phyloP scores from a whole-genome alignment of 2,888 invertebrate genomes.

The Calameuta filiformis region DNA sequence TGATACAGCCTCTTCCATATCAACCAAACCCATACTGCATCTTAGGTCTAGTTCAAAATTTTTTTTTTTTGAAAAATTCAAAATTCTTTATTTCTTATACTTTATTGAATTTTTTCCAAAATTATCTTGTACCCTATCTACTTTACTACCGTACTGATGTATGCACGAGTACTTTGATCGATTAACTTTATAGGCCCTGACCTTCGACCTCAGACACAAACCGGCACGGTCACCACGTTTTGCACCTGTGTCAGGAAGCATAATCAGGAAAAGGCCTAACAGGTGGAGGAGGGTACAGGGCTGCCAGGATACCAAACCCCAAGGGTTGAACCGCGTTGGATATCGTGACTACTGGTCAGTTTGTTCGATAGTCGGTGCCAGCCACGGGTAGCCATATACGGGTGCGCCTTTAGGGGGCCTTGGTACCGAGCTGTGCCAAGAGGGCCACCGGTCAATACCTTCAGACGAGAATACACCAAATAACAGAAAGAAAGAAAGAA shows the following conservation, averaged over 20 bases:
- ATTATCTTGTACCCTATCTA: not conserved
- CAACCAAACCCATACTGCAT: not conserved
- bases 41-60: not conserved
- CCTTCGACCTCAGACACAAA: not conserved
- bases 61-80: too few relatives aligned
- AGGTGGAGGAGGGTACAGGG: conserved; percentile 35
- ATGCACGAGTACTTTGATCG: not conserved
- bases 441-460: conserved; percentile 66
- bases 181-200: not conserved
- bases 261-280: conserved; percentile 21
- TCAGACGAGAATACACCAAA: conserved; percentile 35
- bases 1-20: not conserved
- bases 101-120: not conserved
- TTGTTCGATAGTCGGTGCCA: conserved; percentile 67
- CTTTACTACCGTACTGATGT: not conserved
- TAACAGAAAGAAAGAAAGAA: not conserved
- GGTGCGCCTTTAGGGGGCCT: conserved; percentile 53
- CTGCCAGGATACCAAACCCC: not conserved
- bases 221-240: not conserved
- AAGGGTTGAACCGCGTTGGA: conserved; percentile 37
- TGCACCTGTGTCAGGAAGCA: not conserved
- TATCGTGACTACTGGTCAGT: conserved; percentile 67
- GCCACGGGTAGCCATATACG: conserved; percentile 52
- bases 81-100: not conserved
- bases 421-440: conserved; percentile 65